Evolutionary conservation across 1,140 invertebrate genomes (phyloP).

Genomic region (Drosophila funebris): DNA sequence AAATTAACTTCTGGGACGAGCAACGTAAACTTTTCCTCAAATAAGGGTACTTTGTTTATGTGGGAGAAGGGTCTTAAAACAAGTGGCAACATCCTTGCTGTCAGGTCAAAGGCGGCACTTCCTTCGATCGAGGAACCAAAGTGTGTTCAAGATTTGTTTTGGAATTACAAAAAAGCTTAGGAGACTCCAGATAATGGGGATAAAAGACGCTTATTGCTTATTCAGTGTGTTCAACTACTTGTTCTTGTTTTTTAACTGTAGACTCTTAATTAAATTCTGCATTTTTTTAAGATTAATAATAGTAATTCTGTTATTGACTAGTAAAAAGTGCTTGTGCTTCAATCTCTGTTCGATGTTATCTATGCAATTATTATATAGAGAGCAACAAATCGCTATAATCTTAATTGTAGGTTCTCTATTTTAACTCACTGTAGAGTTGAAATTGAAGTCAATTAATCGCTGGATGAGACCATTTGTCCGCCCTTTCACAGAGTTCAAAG

Average conservation of each 20-base stretch:
- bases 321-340: too few relatives aligned
- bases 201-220: too few relatives aligned
- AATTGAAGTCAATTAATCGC: conserved; percentile 10
- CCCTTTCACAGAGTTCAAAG: conserved; percentile 3
- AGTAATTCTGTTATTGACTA: too few relatives aligned
- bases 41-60: conserved; percentile 60
- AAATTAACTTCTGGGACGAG: conserved; percentile 78
- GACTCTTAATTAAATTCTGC: too few relatives aligned
- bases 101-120: conserved; percentile 36
- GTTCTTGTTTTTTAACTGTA: too few relatives aligned
- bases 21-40: conserved; percentile 34
- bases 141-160: background rate
- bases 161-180: background rate
- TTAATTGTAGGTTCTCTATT: conserved; percentile 39
- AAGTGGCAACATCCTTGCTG: conserved; percentile 67
- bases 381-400: conserved; percentile 1
- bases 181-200: background rate
- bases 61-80: conserved; percentile 1
- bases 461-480: conserved; percentile 17
- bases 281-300: too few relatives aligned
- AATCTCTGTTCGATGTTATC: too few relatives aligned
- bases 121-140: conserved; percentile 1
- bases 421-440: background rate
- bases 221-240: too few relatives aligned
- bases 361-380: conserved; percentile 18